phyloP scores from a whole-genome alignment of 2,113 vertebrate genomes.

The Actinemys pallida region DNA sequence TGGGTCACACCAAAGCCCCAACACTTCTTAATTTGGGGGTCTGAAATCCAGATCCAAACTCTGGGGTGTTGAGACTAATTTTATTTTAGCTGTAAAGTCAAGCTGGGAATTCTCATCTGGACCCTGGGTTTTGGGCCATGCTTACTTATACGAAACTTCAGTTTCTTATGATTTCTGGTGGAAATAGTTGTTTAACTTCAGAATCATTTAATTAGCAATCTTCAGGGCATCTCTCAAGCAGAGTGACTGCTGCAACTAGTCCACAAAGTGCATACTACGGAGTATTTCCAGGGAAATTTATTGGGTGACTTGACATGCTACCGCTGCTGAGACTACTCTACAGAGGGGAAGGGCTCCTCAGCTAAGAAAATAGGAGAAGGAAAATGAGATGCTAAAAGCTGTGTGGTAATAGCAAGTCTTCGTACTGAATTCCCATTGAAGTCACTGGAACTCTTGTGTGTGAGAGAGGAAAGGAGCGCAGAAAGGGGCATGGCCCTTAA shows the following conservation, averaged over 20 bases:
- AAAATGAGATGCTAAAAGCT: neutral
- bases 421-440: neutral
- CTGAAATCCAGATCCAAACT: neutral
- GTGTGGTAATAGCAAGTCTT: neutral
- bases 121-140: neutral
- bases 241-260: neutral
- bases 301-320: rapidly evolving
- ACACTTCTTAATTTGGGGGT: neutral
- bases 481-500: neutral
- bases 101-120: neutral
- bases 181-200: neutral
- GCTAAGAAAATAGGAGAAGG: neutral
- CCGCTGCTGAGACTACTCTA: rapidly evolving
- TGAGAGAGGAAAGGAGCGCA: neutral
- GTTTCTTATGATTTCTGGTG: neutral
- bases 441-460: neutral
- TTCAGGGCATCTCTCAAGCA: neutral
- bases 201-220: neutral
- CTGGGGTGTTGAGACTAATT: neutral
- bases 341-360: neutral
- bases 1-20: neutral
- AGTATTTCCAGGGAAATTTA: neutral
- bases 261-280: rapidly evolving
- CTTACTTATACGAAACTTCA: neutral
- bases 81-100: neutral